A percentile compares a stretch with the other conserved stretches of the same genome.
phyloP scores from a whole-genome alignment of 1,140 invertebrate genomes.

The Cydia fagiglandana region DNA sequence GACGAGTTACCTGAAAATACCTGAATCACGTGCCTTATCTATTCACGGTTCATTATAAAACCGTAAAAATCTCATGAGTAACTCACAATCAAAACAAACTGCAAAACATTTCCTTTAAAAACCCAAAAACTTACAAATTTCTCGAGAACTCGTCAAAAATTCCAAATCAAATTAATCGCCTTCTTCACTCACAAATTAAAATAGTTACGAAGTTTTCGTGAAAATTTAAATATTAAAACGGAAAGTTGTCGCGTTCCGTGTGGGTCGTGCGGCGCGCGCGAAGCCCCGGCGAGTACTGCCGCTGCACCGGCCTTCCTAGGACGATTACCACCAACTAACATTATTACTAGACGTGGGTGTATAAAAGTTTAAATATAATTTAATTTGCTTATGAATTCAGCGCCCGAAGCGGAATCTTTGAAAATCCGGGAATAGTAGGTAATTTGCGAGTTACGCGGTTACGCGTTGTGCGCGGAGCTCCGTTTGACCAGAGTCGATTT shows the following conservation, averaged over 20 bases:
- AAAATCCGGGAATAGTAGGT: background rate
- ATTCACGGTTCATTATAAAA: constrained; percentile 6
- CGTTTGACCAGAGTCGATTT: too few relatives aligned
- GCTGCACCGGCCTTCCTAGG: background rate
- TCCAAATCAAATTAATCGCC: background rate
- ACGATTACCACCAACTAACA: background rate
- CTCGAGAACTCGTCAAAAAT: background rate
- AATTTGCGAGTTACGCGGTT: background rate
- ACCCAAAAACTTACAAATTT: background rate
- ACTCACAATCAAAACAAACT: background rate
- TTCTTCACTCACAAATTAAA: constrained; percentile 20
- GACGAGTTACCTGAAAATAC: background rate
- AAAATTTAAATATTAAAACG: background rate
- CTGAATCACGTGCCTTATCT: background rate
- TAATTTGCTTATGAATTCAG: constrained; percentile 28
- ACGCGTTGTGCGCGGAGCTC: too few relatives aligned
- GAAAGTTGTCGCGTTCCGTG: background rate
- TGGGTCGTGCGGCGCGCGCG: background rate
- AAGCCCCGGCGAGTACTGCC: background rate
- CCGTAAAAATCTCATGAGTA: background rate
- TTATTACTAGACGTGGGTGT: background rate
- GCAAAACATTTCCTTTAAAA: background rate
- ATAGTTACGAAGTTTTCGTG: background rate
- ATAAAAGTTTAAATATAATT: constrained; percentile 29
- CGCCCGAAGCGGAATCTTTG: background rate